Conservation (phyloP, 2,888 invertebrate genomes). For the Temnothorax unifasciatus region DNA sequence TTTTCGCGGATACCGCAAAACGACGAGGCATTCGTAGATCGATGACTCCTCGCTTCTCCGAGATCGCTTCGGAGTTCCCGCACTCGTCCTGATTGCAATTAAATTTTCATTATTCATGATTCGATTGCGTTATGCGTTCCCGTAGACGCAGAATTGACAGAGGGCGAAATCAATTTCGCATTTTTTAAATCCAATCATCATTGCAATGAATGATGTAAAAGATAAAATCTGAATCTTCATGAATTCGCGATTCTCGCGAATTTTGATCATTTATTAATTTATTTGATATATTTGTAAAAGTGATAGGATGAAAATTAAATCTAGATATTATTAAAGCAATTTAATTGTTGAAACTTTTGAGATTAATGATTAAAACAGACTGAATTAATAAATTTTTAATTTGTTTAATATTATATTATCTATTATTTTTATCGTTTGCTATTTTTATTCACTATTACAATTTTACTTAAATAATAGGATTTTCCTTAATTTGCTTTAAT, state of each 20-base stretch:
- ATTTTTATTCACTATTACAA: neutral
- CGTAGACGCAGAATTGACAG: neutral
- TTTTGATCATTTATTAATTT: neutral
- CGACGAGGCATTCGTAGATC: constrained; percentile 40
- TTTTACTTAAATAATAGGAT: neutral
- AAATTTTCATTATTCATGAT: constrained; percentile 46
- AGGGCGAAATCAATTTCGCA: neutral
- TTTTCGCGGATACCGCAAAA: constrained; percentile 61
- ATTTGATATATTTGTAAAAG: neutral
- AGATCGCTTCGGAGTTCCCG: constrained; percentile 26
- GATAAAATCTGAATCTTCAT: neutral
- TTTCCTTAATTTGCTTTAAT: neutral
- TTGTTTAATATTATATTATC: neutral
- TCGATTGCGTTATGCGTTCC: constrained; percentile 4
- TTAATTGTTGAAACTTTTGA: neutral
- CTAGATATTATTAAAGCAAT: neutral
- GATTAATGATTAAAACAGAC: neutral
- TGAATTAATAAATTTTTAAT: neutral
- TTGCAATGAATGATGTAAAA: neutral
- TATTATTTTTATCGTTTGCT: neutral
- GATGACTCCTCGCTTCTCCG: constrained; percentile 42
- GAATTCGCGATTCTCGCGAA: neutral
- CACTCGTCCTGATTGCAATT: constrained; percentile 29
- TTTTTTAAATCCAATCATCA: neutral
- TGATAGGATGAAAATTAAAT: neutral